phyloP scores from a whole-genome alignment of 2,888 invertebrate genomes.

The Lycocerus yunnanus region DNA sequence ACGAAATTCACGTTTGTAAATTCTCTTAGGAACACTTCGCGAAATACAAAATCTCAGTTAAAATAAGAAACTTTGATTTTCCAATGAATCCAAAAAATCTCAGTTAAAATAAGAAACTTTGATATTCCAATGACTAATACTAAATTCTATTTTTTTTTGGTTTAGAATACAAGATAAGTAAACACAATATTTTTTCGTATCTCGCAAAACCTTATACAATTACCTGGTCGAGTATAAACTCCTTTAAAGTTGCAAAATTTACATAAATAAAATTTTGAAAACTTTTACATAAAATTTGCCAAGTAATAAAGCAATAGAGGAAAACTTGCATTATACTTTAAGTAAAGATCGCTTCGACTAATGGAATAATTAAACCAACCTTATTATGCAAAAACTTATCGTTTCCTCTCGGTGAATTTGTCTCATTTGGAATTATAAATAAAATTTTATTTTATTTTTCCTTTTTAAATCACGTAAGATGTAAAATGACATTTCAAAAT shows the following conservation, averaged over 20 bases:
- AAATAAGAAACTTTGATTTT: background rate
- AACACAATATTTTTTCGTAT: background rate
- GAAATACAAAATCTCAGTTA: background rate
- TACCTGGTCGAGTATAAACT: background rate
- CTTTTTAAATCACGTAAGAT: no score
- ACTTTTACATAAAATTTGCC: background rate
- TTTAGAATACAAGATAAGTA: background rate
- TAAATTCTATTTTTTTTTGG: background rate
- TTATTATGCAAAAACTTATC: background rate
- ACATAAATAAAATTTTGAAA: background rate
- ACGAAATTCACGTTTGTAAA: background rate
- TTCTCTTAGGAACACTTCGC: background rate
- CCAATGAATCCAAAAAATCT: no score
- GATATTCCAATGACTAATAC: background rate
- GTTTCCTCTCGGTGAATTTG: background rate
- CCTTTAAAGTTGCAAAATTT: background rate
- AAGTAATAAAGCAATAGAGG: background rate
- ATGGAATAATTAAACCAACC: background rate
- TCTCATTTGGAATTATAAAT: background rate
- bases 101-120: background rate
- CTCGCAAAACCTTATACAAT: background rate
- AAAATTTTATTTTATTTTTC: background rate
- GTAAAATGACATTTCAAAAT: background rate
- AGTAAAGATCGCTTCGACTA: background rate
- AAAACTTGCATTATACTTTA: background rate